Percentiles rank a stretch among this genome's conserved stretches.
Conservation (phyloP, 2,888 invertebrate species). For the Epiblema foenella region DNA sequence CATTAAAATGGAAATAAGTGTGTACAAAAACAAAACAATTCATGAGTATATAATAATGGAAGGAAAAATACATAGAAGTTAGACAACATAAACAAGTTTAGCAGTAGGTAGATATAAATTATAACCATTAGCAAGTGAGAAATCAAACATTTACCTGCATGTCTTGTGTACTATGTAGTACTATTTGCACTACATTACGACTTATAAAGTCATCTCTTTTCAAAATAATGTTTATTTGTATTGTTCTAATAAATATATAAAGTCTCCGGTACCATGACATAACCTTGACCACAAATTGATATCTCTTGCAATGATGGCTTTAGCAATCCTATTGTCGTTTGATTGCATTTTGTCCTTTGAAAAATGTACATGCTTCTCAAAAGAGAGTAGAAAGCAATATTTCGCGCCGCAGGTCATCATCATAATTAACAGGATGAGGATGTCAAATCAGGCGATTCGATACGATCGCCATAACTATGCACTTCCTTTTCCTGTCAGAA, state of each 20-base stretch:
- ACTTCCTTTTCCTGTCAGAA: constrained; percentile 87
- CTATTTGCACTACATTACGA: neutral
- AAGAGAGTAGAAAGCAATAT: neutral
- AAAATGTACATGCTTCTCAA: neutral
- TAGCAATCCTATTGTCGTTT: neutral
- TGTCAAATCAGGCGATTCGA: constrained; percentile 57
- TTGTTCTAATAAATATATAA: neutral
- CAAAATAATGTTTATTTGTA: constrained; percentile 1
- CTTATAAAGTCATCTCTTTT: neutral
- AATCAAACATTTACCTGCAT: constrained; percentile 17
- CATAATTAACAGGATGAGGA: constrained; percentile 70
- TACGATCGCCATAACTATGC: constrained; percentile 76
- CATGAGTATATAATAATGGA: too few species aligned
- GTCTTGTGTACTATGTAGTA: neutral
- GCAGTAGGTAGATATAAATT: constrained; percentile 16
- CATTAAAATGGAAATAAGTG: too few species aligned
- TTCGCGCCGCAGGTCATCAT: constrained; percentile 40
- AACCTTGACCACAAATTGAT: constrained; percentile 32
- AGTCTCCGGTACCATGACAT: constrained; percentile 17
- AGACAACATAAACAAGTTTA: neutral
- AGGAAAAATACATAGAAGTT: neutral
- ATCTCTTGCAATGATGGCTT: constrained; percentile 4
- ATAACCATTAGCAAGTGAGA: neutral
- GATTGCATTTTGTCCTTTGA: constrained; percentile 7
- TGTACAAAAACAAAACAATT: neutral